Conservation (phyloP, 2,113 vertebrate species). For the Pionites leucogaster region DNA sequence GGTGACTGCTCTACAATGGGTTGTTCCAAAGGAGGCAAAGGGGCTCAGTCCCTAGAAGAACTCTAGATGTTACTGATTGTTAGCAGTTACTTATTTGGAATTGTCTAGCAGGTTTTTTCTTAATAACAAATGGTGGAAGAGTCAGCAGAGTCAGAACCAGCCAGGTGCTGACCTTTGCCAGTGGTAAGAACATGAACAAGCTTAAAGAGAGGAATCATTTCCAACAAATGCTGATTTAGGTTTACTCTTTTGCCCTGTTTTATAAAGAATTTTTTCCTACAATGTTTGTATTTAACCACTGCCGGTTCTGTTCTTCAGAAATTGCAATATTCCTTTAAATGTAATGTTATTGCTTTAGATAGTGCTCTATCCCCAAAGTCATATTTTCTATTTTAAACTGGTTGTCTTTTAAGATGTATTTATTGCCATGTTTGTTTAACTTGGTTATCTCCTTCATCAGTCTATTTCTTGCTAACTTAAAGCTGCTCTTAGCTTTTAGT, state of each 20-base stretch:
- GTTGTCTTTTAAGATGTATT: constrained; percentile 58
- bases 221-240: background rate
- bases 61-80: constrained; percentile 38
- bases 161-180: background rate
- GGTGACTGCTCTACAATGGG: background rate
- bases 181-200: background rate
- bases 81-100: constrained; percentile 31
- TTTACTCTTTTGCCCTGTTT: background rate
- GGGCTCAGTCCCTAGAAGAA: background rate
- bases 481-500: constrained; percentile 71
- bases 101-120: background rate
- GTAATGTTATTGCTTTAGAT: background rate
- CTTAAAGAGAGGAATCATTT: background rate
- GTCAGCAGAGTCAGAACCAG: background rate
- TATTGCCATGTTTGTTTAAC: constrained; percentile 63
- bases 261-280: background rate
- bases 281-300: background rate
- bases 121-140: background rate
- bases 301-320: constrained; percentile 4
- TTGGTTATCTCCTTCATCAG: constrained; percentile 70
- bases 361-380: background rate
- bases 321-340: background rate
- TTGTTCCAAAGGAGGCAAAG: background rate
- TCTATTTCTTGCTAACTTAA: constrained; percentile 67
- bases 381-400: constrained; percentile 25